Percentiles rank a stretch among this genome's conserved stretches.
Conservation (phyloP, 2,113 vertebrate genomes). For the Neogobius melanostomus region DNA sequence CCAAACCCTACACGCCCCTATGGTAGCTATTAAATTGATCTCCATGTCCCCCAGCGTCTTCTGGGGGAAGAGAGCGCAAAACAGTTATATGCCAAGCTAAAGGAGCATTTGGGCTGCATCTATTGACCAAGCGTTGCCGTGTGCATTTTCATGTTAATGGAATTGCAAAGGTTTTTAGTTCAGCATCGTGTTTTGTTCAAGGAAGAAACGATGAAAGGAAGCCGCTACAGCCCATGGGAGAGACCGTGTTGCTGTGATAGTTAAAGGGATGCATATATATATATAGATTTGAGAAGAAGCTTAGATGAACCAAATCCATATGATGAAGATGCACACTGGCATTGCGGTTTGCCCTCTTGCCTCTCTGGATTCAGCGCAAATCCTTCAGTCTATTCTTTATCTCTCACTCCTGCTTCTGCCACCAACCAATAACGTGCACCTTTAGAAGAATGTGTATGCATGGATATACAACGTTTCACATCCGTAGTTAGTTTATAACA, state of each 20-base stretch:
- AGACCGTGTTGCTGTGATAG: conserved; percentile 11
- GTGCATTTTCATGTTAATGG: conserved; percentile 26
- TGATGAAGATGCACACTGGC: not conserved
- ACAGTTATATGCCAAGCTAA: conserved; percentile 8
- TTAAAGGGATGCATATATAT: not conserved
- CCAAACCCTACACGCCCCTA: conserved; percentile 37
- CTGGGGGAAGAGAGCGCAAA: conserved; percentile 10
- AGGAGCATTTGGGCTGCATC: conserved; percentile 9
- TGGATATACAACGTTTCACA: too few relatives aligned
- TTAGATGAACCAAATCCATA: not conserved
- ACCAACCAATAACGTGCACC: too few relatives aligned
- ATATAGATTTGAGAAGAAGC: not conserved
- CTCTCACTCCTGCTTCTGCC: too few relatives aligned
- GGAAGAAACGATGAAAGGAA: conserved; percentile 1
- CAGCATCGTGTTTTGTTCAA: conserved; percentile 2
- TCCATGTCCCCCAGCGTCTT: conserved; percentile 43
- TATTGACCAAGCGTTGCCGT: conserved; percentile 26
- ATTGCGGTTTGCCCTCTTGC: not conserved
- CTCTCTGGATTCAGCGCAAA: too few relatives aligned
- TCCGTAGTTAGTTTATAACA: too few relatives aligned
- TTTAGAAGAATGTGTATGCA: too few relatives aligned
- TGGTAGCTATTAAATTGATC: conserved; percentile 54
- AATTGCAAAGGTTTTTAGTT: conserved; percentile 5
- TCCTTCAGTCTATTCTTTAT: too few relatives aligned
- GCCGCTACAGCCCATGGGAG: conserved; percentile 26